Evolutionary conservation across 2,888 invertebrate genomes (phyloP), one percentile per base, ranked within the genome.

Genomic region (Globia sparganii): DNA sequence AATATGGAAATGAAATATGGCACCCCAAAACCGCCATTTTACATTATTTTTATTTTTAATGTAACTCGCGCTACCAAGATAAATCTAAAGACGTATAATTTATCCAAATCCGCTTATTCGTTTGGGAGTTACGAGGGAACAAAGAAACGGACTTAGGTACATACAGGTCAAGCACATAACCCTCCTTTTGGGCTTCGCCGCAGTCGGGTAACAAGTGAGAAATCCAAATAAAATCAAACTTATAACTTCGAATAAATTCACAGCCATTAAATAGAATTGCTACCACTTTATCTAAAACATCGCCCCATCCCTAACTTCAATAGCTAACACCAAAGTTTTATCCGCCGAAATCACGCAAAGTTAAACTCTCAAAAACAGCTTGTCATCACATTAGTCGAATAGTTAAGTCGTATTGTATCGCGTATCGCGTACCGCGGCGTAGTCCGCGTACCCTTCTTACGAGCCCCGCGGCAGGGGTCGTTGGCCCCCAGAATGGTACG

Each of bases 401-500:
- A 76, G 75, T 71, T 64, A 76, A 74, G 67, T 87, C 85, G 87
- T 87, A 83, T 84, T 85, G 89, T 86, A 74, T 85, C 90, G 89
- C 79, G 75, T 56, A 72, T 72, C 77, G 77, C 87, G 80, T 90
- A 88, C 82, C 75, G 76, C 88, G 80, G 77, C 70, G 70, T 77
- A 71, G 70, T 79, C 61, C 25, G 77, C 88, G 81, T 91, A 89
- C 86, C 78, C 79, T 84, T 83, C 87, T 86, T 88, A 72, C 69
- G 56, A 81, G 75, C 90, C 83, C 79, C 49, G 68, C 78, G 62
- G 40, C 80, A 75, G 85, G 84, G 91, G 89, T 90, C 90, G 83
- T 84, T 90, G 92, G 88, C 90, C 90, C 81, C 79, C 86, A 87
- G 90, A 91, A 91, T 89, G 89, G 90, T 88, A 89, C 90, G 88